Conservation (phyloP, 1,140 invertebrate species). For the Drosophila lacertosa region DNA sequence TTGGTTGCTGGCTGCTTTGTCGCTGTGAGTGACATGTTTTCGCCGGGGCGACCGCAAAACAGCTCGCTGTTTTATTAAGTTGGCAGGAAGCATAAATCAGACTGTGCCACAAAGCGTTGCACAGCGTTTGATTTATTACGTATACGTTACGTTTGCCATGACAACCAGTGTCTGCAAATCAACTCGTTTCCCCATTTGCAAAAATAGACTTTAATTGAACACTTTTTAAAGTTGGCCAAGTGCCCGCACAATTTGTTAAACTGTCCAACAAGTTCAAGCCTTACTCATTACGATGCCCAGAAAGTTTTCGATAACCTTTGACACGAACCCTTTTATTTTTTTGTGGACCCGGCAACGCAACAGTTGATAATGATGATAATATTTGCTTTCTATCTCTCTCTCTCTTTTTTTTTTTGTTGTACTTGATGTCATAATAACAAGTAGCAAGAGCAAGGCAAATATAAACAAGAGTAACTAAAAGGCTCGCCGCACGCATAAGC, state of each 20-base stretch:
- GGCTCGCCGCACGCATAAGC: slow-evolving; percentile 2
- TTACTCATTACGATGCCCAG: slow-evolving; percentile 46
- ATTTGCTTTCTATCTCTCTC: too few relatives aligned
- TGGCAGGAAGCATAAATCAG: slow-evolving; percentile 65
- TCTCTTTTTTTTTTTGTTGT: slow-evolving; percentile 29
- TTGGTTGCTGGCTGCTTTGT: slow-evolving; percentile 42
- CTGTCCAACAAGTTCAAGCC: slow-evolving; percentile 59
- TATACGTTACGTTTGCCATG: slow-evolving; percentile 10
- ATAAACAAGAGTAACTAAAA: slow-evolving; percentile 68
- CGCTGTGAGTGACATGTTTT: slow-evolving; percentile 48
- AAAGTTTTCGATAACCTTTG: slow-evolving; percentile 18
- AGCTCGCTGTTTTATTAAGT: slow-evolving; percentile 62
- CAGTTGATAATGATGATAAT: slow-evolving; percentile 56
- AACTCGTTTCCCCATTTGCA: slow-evolving; percentile 25
- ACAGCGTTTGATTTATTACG: slow-evolving; percentile 48
- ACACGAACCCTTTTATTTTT: slow-evolving; percentile 33
- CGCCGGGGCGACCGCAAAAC: slow-evolving; percentile 17
- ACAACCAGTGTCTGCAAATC: slow-evolving; percentile 5
- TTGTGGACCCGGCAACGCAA: slow-evolving; percentile 47
- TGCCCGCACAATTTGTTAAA: slow-evolving; percentile 5
- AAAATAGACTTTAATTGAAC: not conserved
- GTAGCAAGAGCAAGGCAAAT: slow-evolving; percentile 47
- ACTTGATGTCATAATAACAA: slow-evolving; percentile 62
- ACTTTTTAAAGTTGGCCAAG: not conserved
- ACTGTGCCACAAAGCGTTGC: slow-evolving; percentile 25